Conservation (phyloP, 2,888 invertebrate genomes). For the Allophyes oxyacanthae region DNA sequence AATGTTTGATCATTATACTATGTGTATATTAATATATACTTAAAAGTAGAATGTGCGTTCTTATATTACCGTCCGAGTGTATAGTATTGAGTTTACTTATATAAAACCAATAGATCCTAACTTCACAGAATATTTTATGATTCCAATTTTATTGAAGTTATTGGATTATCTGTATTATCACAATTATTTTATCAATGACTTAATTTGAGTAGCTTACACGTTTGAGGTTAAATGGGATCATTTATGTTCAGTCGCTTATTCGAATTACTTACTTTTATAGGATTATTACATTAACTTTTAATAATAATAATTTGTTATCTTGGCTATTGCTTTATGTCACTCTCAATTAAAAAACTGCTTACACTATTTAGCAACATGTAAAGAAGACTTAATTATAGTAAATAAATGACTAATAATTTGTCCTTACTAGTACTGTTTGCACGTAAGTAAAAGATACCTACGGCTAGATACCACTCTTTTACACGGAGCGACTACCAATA, state of each 20-base stretch:
- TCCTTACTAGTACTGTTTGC: not conserved
- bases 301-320: conserved; percentile 2
- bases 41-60: not conserved
- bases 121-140: not conserved
- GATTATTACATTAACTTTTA: not conserved
- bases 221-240: too few relatives aligned
- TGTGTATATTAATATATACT: not conserved
- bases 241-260: not conserved
- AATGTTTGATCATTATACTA: not conserved
- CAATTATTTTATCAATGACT: not conserved
- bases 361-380: not conserved
- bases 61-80: not conserved
- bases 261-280: not conserved
- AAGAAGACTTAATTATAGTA: too few relatives aligned
- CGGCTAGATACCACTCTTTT: too few relatives aligned
- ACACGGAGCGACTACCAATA: too few relatives aligned
- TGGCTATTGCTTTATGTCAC: not conserved
- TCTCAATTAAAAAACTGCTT: not conserved
- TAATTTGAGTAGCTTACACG: not conserved
- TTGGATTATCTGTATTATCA: not conserved
- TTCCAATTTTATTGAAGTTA: not conserved
- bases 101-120: not conserved
- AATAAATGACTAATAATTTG: not conserved
- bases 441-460: too few relatives aligned
- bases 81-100: not conserved